Evolutionary conservation across 2,797 vertebrate genomes (phyloP).

Genomic region (Synaphobranchus kaupii): DNA sequence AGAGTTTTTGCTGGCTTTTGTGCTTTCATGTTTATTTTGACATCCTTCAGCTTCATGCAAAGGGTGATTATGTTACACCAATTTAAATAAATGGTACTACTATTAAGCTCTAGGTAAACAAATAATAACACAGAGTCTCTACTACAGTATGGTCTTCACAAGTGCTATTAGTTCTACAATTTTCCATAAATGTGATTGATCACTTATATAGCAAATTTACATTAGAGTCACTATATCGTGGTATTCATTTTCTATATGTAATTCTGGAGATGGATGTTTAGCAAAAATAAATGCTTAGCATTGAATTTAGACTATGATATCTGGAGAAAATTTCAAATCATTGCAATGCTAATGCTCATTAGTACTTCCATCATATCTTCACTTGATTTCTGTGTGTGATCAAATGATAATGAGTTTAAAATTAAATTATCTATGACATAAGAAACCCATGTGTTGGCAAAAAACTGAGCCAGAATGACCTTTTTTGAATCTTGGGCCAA

Average conservation of each 20-base stretch:
- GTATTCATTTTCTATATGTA: not conserved
- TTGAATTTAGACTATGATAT: not conserved
- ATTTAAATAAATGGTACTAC: not conserved
- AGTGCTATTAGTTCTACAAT: not conserved
- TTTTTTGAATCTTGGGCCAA: not conserved
- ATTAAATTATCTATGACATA: not conserved
- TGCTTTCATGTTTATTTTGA: not conserved
- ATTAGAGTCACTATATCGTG: not conserved
- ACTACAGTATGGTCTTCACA: too few species aligned
- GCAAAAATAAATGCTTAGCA: not conserved
- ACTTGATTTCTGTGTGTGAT: not conserved
- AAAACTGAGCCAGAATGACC: too few species aligned
- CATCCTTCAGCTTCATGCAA: constrained; percentile 1
- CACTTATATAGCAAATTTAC: not conserved
- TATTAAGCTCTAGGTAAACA: not conserved
- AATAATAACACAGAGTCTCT: not conserved
- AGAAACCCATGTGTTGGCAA: not conserved
- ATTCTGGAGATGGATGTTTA: not conserved
- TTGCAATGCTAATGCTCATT: not conserved
- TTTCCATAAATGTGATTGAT: not conserved
- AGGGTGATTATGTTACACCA: not conserved
- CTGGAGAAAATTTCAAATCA: not conserved
- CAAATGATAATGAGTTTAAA: not conserved
- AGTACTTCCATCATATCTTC: not conserved
- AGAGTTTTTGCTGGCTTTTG: constrained; percentile 60